Evolutionary conservation across 92 coral and sea anemone species (phyloP), one percentile per base, ranked within the genome.

Genomic region (Porites rus): DNA sequence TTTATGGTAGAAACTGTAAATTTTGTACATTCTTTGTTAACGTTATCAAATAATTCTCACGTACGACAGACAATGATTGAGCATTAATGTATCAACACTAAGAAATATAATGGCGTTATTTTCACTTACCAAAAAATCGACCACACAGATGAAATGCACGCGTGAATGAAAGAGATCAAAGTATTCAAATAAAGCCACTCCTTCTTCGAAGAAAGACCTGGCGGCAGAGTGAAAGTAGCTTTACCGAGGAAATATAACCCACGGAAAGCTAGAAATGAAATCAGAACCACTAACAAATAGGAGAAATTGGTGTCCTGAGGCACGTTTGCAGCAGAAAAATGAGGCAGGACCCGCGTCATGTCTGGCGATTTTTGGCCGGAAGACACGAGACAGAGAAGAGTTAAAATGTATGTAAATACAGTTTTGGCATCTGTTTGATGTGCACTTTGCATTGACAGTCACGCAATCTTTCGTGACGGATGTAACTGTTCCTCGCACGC

Each of bases 81-180:
- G 46, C 5, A 17, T 16, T 19, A 21, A 50, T 38, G 46, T 4
- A 38, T 38, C 21, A 18, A 19, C 25, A 73, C 9, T 6, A 62
- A 50, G 18, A 13, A n/a, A 3, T 20, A 38, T 38, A 38, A 38
- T 38, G 46, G 46, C 46, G 17, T 73, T 56, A 11, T n/a, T 8
- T 22, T 31, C 14, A 68, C 85, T 56, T 28, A 69, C 85, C 85
- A 80, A 69, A 52, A 68, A 14, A 80, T 53, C 56, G 85, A 51
- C 76, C 67, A 80, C 22, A 54, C 62, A 2, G 65, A 28, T 52
- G 76, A 68, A 58, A 69, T 80, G 22, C 66, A 24, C 2, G 85
- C 65, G 63, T 80, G 85, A 67, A 80, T 54, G n/a, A 80, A 58
- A 10, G 85, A 80, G 16, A 54, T 69, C 54, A 80, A 53, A 51